Conservation (phyloP, 2,797 vertebrate genomes). For the Crypturellus tataupa region DNA sequence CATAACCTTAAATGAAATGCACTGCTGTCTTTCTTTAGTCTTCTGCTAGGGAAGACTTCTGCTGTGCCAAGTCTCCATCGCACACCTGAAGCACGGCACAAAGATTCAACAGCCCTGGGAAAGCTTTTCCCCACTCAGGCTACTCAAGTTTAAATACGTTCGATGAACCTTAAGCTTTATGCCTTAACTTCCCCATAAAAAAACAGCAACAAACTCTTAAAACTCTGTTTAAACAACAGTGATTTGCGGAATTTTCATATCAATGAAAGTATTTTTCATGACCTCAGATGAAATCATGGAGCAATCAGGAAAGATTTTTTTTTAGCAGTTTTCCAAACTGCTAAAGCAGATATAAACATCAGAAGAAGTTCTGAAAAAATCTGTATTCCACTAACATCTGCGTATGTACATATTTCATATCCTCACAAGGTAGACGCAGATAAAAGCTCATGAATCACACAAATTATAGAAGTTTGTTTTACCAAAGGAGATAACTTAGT, state of each 20-base stretch:
- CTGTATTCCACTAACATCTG: not conserved
- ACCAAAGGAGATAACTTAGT: accelerated
- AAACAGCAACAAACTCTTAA: not conserved
- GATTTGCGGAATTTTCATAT: not conserved
- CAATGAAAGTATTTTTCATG: not conserved
- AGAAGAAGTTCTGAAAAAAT: not conserved
- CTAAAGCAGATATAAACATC: not conserved
- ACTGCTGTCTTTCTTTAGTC: not conserved
- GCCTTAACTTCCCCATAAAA: accelerated
- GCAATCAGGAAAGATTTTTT: not conserved
- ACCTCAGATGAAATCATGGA: not conserved
- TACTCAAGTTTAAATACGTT: not conserved
- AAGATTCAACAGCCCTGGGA: not conserved
- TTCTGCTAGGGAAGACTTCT: not conserved
- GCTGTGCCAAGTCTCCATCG: not conserved
- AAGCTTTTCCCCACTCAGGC: not conserved
- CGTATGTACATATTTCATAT: not conserved
- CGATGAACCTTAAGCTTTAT: not conserved
- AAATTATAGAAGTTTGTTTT: not conserved
- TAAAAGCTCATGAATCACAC: not conserved
- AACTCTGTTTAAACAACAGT: not conserved
- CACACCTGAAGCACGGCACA: not conserved
- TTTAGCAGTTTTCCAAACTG: not conserved
- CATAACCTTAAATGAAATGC: not conserved
- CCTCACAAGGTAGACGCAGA: not conserved